Percentiles rank a stretch among this genome's conserved stretches.
These are phyloP conservation scores for Latrodectus geometricus DNA, from an alignment of 1,140 invertebrate species.

Conservation along the genomic window DNA sequence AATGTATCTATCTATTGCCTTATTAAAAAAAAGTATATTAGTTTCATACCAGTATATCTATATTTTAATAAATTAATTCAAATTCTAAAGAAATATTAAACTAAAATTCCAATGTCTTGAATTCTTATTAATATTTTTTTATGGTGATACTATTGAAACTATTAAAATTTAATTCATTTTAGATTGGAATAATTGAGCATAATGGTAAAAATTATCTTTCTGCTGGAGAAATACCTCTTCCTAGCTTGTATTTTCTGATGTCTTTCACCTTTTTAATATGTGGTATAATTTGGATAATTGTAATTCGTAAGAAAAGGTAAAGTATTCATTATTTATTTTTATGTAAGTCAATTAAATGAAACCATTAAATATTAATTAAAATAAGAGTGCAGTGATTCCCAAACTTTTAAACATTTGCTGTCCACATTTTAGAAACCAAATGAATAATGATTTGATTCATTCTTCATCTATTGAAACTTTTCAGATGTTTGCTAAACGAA, in stretches of 20 bases:
- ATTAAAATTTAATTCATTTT: conserved; percentile 63
- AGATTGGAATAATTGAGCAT: conserved; percentile 84
- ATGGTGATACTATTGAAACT: conserved; percentile 7
- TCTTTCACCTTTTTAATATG: conserved; percentile 89
- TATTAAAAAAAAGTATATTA: no score
- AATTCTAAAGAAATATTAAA: no score
- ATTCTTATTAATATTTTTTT: no score
- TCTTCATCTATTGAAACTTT: background rate
- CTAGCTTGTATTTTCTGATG: conserved; percentile 91
- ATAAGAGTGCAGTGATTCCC: no score
- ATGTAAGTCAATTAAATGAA: no score
- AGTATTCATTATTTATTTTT: no score
- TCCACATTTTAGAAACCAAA: conserved; percentile 3
- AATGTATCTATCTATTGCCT: no score
- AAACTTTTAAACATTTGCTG: background rate
- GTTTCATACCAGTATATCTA: no score
- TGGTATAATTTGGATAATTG: conserved; percentile 91
- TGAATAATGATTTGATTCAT: conserved; percentile 34
- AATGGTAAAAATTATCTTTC: conserved; percentile 86
- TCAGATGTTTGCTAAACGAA: no score
- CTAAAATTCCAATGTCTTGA: no score
- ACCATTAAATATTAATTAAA: no score
- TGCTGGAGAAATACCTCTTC: conserved; percentile 97
- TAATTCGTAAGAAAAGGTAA: conserved; percentile 86
- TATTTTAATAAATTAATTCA: no score